Base-by-base conservation (phyloP, 2,888 invertebrate genomes). In the Calameuta idolon region DNA sequence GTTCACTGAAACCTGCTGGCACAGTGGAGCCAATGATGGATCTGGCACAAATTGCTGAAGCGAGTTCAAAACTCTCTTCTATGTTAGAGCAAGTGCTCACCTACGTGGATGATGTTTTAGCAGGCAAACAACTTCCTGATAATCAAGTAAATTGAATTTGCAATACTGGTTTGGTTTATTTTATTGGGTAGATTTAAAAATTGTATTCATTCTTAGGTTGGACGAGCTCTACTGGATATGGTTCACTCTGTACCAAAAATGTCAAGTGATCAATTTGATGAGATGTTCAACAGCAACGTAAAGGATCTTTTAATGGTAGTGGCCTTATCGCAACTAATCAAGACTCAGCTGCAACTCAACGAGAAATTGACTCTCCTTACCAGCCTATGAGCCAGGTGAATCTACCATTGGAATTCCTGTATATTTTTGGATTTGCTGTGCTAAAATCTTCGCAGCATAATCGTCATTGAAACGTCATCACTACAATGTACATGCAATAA, bases 281-380 rank as follows among this genome's bases (percentile, higher is more conserved):
- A 97, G 86, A 97, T 99, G 95, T 96, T 99, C 91, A 98, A 98
- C 90, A 96, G 98, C 85, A 97, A 98, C 89, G 97, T 99, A 91
- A 98, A 99, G 92, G 99, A 99, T 93, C 94, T 99, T 86, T 93
- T 99, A 87, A 99, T 99, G 99, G 98, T 98, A 71, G 96, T 98
- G 86, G 98, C 99, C 73, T 94, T 99, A 80, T 97, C 99, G 23
- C 98, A 99, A 90, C 94, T 99, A 80, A 97, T 98, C 88, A 98
- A 98, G 93, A 98, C 99, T 2, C 99, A 99, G 92, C 94, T 99
- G 87, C 97, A 98, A 89, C 94, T 99, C 77, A 98, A 99, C 92
- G 99, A 99, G 92, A 99, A 99, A 92, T 94, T 99, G 74, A 97
- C 97, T 11, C 94, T 97, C 85, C 93, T 97, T 84, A 97, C 96